These are phyloP conservation scores for Hyles lineata DNA, from an alignment of 2,888 invertebrate genomes.

Conservation along the genomic window DNA sequence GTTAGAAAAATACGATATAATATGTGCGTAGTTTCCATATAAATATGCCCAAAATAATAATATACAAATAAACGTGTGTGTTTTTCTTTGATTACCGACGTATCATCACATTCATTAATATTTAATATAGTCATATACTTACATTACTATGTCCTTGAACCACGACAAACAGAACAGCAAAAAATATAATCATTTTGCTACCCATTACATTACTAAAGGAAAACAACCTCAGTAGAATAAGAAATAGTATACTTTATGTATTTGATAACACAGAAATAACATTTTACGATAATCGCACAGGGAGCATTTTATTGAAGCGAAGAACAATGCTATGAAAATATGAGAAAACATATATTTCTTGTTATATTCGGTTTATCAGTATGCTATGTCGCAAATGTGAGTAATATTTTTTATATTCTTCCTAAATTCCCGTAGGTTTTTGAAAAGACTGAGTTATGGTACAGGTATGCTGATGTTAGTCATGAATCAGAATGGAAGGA, in stretches of 20 bases:
- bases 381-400: constrained; percentile 44
- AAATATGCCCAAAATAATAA: no score
- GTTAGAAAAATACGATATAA: no score
- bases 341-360: constrained; percentile 44
- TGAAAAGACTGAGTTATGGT: not conserved
- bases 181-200: constrained; percentile 37
- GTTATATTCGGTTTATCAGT: constrained; percentile 39
- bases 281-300: constrained; percentile 42
- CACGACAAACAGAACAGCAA: constrained; percentile 37
- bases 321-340: constrained; percentile 39
- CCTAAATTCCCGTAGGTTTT: not conserved
- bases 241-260: constrained; percentile 14
- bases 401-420: constrained; percentile 23
- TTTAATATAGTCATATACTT: constrained; percentile 41
- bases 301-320: constrained; percentile 33
- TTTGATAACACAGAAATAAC: constrained; percentile 28
- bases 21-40: no score
- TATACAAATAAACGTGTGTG: no score
- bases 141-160: constrained; percentile 52
- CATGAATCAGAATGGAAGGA: no score
- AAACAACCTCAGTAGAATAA: not conserved
- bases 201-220: not conserved
- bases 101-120: no score
- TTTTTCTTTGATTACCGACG: no score
- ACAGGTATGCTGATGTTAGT: no score